Evolutionary conservation across 2,797 vertebrate species (phyloP).

Genomic region (Atherinosoma microstoma): DNA sequence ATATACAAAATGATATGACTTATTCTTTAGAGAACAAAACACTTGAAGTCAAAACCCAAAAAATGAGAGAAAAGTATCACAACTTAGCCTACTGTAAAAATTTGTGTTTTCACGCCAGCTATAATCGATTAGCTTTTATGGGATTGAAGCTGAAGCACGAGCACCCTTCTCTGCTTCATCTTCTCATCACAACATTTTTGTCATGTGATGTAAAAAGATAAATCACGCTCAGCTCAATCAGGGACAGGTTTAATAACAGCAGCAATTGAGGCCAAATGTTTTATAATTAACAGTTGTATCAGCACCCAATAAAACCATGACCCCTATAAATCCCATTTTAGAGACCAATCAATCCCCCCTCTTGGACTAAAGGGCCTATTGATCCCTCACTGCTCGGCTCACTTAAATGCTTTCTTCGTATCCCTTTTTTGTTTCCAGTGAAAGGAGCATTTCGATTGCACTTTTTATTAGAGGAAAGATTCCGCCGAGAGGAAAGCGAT

Average conservation of each 20-base stretch:
- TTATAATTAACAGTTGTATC: slow-evolving; percentile 94
- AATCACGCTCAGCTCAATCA: slow-evolving; percentile 87
- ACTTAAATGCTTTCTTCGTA: slow-evolving; percentile 79
- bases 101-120: not conserved
- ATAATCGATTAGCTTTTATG: not conserved
- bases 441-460: slow-evolving; percentile 91
- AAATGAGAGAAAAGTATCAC: not conserved
- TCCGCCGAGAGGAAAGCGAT: slow-evolving; percentile 85
- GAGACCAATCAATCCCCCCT: slow-evolving; percentile 92
- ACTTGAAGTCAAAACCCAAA: not conserved
- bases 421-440: slow-evolving; percentile 78
- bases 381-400: slow-evolving; percentile 83
- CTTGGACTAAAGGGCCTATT: slow-evolving; percentile 84
- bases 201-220: slow-evolving; percentile 76
- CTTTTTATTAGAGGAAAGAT: slow-evolving; percentile 90
- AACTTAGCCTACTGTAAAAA: not conserved
- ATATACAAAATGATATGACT: not conserved
- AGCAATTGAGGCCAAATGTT: slow-evolving; percentile 91
- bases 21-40: not conserved
- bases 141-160: slow-evolving; percentile 3
- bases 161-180: slow-evolving; percentile 3
- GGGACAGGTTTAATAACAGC: slow-evolving; percentile 91
- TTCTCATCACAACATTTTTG: slow-evolving; percentile 14
- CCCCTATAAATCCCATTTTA: slow-evolving; percentile 96
- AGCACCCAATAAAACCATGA: slow-evolving; percentile 93